Conservation (phyloP, 2,888 invertebrate genomes). For the Pollenia labialis region DNA sequence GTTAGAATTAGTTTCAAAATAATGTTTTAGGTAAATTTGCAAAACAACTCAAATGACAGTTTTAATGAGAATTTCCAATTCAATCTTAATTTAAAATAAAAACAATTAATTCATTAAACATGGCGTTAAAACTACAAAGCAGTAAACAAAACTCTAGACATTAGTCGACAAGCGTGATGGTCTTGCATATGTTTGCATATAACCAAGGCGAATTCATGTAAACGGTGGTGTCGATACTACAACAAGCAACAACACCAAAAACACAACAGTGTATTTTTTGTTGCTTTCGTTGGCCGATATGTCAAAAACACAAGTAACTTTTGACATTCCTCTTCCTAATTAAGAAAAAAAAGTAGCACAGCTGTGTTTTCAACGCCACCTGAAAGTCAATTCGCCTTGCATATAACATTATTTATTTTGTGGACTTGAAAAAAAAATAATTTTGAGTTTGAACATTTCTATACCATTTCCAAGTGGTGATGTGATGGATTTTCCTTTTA, state of each 20-base stretch:
- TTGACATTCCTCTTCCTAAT: too few relatives aligned
- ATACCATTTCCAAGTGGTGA: background rate
- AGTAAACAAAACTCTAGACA: constrained; percentile 29
- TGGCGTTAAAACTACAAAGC: constrained; percentile 63
- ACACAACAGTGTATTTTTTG: too few relatives aligned
- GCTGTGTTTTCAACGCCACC: too few relatives aligned
- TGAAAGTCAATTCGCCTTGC: too few relatives aligned
- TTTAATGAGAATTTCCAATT: constrained; percentile 71
- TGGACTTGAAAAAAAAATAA: background rate
- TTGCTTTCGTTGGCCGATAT: too few relatives aligned
- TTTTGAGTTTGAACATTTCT: constrained; percentile 1
- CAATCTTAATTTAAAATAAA: constrained; percentile 48
- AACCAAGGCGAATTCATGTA: too few relatives aligned
- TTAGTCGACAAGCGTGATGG: constrained; percentile 59
- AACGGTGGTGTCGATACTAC: too few relatives aligned
- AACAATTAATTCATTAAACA: constrained; percentile 42
- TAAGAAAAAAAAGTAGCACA: too few relatives aligned
- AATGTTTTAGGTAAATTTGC: constrained; percentile 70
- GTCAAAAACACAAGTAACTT: too few relatives aligned
- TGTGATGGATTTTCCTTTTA: too few relatives aligned
- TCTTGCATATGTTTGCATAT: too few relatives aligned
- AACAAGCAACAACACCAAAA: too few relatives aligned
- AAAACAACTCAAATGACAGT: constrained; percentile 67
- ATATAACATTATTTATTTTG: constrained; percentile 20
- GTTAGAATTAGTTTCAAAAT: constrained; percentile 81